Conservation (phyloP, 2,888 invertebrate genomes). For the Poecilobothrus nobilitatus region DNA sequence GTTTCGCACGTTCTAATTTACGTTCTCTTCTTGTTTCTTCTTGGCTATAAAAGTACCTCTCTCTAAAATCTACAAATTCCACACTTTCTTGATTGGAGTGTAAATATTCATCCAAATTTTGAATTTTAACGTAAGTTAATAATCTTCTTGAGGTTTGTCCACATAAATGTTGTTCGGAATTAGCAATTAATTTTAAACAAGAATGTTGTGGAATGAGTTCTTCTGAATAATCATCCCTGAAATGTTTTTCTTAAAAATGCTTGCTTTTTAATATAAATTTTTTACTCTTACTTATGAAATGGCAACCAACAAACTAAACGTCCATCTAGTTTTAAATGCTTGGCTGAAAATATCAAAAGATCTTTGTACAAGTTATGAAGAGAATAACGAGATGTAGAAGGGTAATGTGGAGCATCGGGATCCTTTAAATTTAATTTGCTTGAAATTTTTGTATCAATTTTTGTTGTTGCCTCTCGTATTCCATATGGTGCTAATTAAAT, state of each 20-base stretch:
- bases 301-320: slow-evolving; percentile 95
- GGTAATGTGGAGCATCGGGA: slow-evolving; percentile 63
- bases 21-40: slow-evolving; percentile 59
- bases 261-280: slow-evolving; percentile 24
- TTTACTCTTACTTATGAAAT: slow-evolving; percentile 57
- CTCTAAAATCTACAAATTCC: slow-evolving; percentile 39
- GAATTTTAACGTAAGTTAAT: slow-evolving; percentile 74
- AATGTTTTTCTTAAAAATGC: neutral
- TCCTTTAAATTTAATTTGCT: slow-evolving; percentile 51
- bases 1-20: slow-evolving; percentile 44
- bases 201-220: slow-evolving; percentile 71
- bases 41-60: slow-evolving; percentile 60
- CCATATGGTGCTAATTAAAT: slow-evolving; percentile 66
- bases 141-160: slow-evolving; percentile 71
- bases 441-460: slow-evolving; percentile 46
- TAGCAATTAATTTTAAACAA: slow-evolving; percentile 65
- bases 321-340: slow-evolving; percentile 64
- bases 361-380: slow-evolving; percentile 76
- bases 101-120: slow-evolving; percentile 44
- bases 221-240: slow-evolving; percentile 63
- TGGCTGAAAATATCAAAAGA: slow-evolving; percentile 72
- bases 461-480: slow-evolving; percentile 86
- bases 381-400: slow-evolving; percentile 77
- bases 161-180: slow-evolving; percentile 83
- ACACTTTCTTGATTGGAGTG: slow-evolving; percentile 32